phyloP scores from a whole-genome alignment of 2,113 vertebrate species.

The Labrus mixtus region DNA sequence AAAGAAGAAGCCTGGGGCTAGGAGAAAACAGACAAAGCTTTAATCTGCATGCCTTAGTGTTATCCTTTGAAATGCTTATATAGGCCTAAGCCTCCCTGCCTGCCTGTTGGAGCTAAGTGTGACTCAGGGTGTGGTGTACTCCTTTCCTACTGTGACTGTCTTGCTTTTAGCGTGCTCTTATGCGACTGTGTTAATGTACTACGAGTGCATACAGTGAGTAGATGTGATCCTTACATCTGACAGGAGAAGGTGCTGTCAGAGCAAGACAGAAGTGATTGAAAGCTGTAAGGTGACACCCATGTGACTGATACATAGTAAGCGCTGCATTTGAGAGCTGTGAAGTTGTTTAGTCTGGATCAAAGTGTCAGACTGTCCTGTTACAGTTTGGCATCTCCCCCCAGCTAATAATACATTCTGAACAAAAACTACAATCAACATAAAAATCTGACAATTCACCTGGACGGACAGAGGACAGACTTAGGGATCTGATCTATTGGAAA shows the following conservation, averaged over 20 bases:
- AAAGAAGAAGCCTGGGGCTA: conserved; percentile 65
- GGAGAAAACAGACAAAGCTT: conserved; percentile 57
- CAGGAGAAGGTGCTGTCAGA: conserved; percentile 13
- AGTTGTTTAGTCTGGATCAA: no score
- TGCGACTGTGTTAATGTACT: no score
- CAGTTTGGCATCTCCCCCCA: no score
- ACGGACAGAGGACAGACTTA: no score
- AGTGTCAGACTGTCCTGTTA: no score
- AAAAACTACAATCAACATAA: no score
- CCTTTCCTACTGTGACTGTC: conserved; percentile 9
- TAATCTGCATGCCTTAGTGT: conserved; percentile 59
- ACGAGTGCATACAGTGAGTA: no score
- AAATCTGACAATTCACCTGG: no score
- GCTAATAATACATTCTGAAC: no score
- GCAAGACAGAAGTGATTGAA: conserved; percentile 23
- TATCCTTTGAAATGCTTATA: conserved; percentile 69
- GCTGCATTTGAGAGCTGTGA: conserved; percentile 36
- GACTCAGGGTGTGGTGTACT: conserved; percentile 27
- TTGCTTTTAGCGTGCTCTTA: no score
- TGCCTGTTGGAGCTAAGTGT: conserved; percentile 50
- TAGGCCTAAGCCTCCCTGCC: conserved; percentile 47
- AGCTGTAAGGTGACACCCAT: conserved; percentile 55
- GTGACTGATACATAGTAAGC: neutral
- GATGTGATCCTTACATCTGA: neutral
- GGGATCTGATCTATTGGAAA: no score